Percentiles rank a stretch among this genome's conserved stretches.
These are phyloP conservation scores for Physella acuta DNA, from an alignment of 1,140 invertebrate genomes.

Conservation along the genomic window DNA sequence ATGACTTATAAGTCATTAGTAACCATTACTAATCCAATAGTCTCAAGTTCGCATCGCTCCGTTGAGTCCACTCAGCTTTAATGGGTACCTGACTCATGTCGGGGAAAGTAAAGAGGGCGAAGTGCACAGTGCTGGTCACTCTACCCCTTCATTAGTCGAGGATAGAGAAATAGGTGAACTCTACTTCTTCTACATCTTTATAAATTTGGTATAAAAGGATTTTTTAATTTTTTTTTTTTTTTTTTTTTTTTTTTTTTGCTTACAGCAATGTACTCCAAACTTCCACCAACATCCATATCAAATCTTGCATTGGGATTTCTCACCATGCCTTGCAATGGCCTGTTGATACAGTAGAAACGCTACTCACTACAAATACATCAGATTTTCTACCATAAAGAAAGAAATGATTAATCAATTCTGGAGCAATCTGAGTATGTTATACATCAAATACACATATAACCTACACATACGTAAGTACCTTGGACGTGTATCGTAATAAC, in stretches of 20 bases:
- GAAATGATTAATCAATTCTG: not conserved
- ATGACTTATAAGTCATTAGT: not conserved
- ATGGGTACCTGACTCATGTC: not conserved
- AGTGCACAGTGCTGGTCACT: not conserved
- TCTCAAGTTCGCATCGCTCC: not conserved
- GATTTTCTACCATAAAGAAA: not conserved
- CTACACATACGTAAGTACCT: not conserved
- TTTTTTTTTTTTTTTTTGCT: not conserved
- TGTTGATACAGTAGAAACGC: not conserved
- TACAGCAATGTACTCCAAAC: not conserved
- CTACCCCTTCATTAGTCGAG: not conserved
- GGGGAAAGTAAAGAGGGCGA: not conserved
- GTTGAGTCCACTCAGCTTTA: not conserved
- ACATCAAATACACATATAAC: not conserved
- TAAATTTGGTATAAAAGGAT: not conserved
- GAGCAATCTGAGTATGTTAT: not conserved
- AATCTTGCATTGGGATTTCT: not conserved
- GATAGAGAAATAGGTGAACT: not conserved
- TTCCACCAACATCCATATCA: not conserved
- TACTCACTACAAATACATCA: not conserved
- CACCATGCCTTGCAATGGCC: not conserved
- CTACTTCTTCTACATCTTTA: not conserved
- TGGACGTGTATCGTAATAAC: no score
- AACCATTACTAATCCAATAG: not conserved
- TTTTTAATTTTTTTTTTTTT: slow-evolving; percentile 2